These are phyloP conservation scores for Drosophila subsilvestris DNA, from an alignment of 2,888 invertebrate species.

Conservation along the genomic window DNA sequence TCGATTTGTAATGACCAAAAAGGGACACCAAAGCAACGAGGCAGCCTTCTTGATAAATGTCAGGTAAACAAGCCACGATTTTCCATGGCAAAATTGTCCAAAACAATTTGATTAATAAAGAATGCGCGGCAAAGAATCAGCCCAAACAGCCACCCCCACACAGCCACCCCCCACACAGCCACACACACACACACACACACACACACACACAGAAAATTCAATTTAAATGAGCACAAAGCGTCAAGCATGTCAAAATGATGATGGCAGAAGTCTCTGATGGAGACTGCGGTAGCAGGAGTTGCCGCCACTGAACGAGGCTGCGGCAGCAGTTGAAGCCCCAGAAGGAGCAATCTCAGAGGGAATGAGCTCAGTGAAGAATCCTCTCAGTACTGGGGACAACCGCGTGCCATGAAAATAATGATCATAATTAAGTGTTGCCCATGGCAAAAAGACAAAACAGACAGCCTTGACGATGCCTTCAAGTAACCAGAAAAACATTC, in stretches of 20 bases:
- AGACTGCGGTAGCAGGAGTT: background rate
- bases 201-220: constrained; percentile 67
- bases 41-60: constrained; percentile 60
- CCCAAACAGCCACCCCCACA: no score
- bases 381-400: constrained; percentile 39
- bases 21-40: constrained; percentile 17
- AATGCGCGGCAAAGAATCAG: constrained; percentile 30
- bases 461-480: constrained; percentile 34
- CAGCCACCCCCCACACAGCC: constrained; percentile 2
- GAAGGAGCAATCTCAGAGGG: background rate
- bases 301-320: background rate
- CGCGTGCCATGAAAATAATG: constrained; percentile 77
- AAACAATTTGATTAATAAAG: constrained; percentile 64
- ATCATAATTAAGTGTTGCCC: constrained; percentile 80
- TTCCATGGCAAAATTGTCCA: constrained; percentile 33
- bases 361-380: no score
- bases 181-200: constrained; percentile 45
- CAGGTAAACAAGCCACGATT: constrained; percentile 56
- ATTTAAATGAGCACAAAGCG: constrained; percentile 71
- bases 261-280: background rate
- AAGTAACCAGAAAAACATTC: background rate
- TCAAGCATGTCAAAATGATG: constrained; percentile 55
- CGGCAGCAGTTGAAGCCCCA: constrained; percentile 5
- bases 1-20: constrained; percentile 81
- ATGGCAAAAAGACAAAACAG: constrained; percentile 62